Evolutionary conservation across 2,888 invertebrate species (phyloP).

Genomic region (Malthinus flaveolus): DNA sequence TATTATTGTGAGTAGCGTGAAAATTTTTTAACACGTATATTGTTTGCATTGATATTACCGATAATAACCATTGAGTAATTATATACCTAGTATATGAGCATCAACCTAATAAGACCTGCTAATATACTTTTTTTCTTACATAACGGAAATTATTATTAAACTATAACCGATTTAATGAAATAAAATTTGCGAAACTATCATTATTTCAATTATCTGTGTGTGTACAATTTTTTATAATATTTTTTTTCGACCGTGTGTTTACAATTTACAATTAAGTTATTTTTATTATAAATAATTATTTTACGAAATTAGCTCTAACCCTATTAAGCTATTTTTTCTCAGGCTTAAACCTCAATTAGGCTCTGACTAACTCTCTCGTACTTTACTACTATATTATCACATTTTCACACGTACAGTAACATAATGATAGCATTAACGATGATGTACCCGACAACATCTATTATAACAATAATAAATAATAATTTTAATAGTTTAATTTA

Average conservation of each 20-base stretch:
- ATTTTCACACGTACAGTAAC: constrained; percentile 19
- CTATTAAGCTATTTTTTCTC: no score
- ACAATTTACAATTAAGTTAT: no score
- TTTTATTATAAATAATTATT: no score
- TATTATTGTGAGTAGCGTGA: constrained; percentile 24
- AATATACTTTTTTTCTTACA: neutral
- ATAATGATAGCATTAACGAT: constrained; percentile 16
- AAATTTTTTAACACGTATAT: constrained; percentile 23
- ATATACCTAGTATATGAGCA: neutral
- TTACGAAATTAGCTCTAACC: no score
- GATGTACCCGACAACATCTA: constrained; percentile 11
- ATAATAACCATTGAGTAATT: constrained; percentile 18
- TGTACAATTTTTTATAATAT: no score
- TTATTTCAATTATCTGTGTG: no score
- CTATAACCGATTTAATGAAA: neutral
- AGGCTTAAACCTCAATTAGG: no score
- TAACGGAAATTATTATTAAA: constrained; percentile 3
- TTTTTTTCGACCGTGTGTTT: no score
- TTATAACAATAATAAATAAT: neutral
- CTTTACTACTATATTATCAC: constrained; percentile 16
- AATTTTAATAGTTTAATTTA: no score
- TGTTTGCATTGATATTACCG: constrained; percentile 19
- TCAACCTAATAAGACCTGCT: neutral
- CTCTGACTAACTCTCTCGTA: constrained; percentile 6
- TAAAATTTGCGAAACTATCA: neutral